Conservation (phyloP, 2,797 vertebrate genomes). For the Sciurus carolinensis region DNA sequence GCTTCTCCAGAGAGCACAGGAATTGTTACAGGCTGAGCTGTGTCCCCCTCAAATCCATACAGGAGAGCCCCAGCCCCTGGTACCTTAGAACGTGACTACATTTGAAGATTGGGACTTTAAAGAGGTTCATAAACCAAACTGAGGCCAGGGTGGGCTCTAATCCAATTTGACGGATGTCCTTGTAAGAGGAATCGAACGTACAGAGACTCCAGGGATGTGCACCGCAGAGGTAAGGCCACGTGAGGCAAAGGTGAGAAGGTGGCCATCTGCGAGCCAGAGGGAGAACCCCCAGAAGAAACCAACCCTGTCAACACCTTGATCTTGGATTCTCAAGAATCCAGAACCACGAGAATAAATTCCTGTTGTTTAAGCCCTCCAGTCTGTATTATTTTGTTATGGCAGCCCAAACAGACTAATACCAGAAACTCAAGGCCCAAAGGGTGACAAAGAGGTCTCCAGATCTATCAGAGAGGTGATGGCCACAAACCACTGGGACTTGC, state of each 20-base stretch:
- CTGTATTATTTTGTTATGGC: not conserved
- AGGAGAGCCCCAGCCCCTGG: not conserved
- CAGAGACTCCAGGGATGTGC: not conserved
- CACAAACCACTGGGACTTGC: not conserved
- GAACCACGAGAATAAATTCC: not conserved
- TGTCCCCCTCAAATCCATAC: too few species aligned
- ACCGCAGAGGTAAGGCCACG: fast-evolving
- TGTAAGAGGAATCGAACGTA: not conserved
- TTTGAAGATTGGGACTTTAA: not conserved
- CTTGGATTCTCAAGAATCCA: not conserved
- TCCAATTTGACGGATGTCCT: not conserved
- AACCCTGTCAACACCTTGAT: not conserved
- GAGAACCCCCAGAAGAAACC: not conserved
- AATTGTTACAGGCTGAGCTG: fast-evolving
- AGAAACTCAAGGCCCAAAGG: not conserved
- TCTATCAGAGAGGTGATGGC: not conserved
- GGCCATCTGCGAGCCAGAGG: not conserved
- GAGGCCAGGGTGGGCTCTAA: not conserved
- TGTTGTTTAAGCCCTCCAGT: not conserved
- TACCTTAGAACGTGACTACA: not conserved
- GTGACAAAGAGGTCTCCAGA: not conserved
- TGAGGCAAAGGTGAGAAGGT: not conserved
- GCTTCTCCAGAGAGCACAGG: not conserved
- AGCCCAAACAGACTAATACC: not conserved
- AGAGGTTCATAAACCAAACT: not conserved